phyloP scores from a whole-genome alignment of 2,113 vertebrate species.

The Indri indri region DNA sequence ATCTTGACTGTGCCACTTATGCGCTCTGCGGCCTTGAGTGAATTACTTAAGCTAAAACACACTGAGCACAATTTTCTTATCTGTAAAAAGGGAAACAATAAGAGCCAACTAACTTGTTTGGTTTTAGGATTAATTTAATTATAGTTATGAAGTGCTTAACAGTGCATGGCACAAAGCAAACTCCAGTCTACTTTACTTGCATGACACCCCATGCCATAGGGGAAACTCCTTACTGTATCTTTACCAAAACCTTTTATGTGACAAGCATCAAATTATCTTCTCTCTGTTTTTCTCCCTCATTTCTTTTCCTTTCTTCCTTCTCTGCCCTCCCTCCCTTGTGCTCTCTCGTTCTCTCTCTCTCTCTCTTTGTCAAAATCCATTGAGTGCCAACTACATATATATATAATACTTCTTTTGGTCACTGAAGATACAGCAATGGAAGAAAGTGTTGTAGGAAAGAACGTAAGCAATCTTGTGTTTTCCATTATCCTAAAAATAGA shows the following conservation, averaged over 20 bases:
- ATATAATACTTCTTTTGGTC: neutral
- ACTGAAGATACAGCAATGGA: neutral
- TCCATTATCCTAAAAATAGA: neutral
- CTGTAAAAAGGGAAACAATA: conserved; percentile 7
- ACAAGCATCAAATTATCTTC: neutral
- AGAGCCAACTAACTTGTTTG: neutral
- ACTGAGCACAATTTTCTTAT: neutral
- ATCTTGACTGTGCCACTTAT: neutral
- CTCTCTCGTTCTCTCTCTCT: too few relatives aligned
- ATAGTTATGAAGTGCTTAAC: neutral
- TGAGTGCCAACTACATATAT: neutral
- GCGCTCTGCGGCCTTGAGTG: neutral
- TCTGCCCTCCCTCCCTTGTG: neutral
- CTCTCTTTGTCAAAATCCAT: neutral
- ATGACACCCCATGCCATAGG: neutral
- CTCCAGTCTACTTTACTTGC: neutral
- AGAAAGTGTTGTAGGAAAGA: neutral
- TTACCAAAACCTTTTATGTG: neutral
- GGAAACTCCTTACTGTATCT: neutral
- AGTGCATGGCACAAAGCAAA: neutral
- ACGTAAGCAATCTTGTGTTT: neutral
- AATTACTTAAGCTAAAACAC: neutral
- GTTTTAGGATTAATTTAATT: neutral
- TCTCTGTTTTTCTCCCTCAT: neutral
- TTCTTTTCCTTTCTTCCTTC: neutral